Percentiles rank a stretch among this genome's conserved stretches.
These are phyloP conservation scores for Nowickia ferox DNA, from an alignment of 2,888 invertebrate species.

Conservation along the genomic window DNA sequence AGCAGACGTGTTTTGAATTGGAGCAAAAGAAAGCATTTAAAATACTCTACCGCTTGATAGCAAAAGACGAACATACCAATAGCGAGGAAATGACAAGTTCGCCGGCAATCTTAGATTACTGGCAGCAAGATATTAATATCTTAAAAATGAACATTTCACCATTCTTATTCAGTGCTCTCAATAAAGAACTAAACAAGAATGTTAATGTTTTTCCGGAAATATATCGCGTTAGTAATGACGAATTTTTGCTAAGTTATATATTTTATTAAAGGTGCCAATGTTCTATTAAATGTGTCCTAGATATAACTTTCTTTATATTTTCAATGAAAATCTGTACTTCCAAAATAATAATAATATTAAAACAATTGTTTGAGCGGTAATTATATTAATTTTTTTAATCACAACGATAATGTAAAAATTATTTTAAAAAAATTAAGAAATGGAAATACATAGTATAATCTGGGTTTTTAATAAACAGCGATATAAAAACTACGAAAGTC, in stretches of 20 bases:
- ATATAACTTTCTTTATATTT: neutral
- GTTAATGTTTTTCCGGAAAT: slow-evolving; percentile 77
- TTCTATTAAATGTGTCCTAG: neutral
- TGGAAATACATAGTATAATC: neutral
- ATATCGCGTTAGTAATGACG: slow-evolving; percentile 76
- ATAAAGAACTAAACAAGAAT: slow-evolving; percentile 76
- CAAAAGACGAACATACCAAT: slow-evolving; percentile 40
- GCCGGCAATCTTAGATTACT: slow-evolving; percentile 72
- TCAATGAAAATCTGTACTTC: too few species aligned
- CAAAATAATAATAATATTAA: neutral
- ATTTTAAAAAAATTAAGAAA: slow-evolving; percentile 15
- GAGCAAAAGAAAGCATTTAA: slow-evolving; percentile 72
- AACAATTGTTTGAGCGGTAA: slow-evolving; percentile 15
- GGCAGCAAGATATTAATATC: slow-evolving; percentile 76
- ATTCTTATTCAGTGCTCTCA: slow-evolving; percentile 76
- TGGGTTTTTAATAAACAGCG: neutral
- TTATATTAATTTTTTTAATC: slow-evolving; percentile 36
- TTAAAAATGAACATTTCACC: slow-evolving; percentile 78
- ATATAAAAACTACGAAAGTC: neutral
- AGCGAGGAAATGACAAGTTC: slow-evolving; percentile 13
- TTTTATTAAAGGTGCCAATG: slow-evolving; percentile 74
- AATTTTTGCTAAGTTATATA: slow-evolving; percentile 78
- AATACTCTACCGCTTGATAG: slow-evolving; percentile 73
- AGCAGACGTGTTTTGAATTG: slow-evolving; percentile 48
- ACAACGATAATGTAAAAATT: slow-evolving; percentile 37